Evolutionary conservation across 1,140 invertebrate species (phyloP).

Genomic region (Chironomus striatipennis): DNA sequence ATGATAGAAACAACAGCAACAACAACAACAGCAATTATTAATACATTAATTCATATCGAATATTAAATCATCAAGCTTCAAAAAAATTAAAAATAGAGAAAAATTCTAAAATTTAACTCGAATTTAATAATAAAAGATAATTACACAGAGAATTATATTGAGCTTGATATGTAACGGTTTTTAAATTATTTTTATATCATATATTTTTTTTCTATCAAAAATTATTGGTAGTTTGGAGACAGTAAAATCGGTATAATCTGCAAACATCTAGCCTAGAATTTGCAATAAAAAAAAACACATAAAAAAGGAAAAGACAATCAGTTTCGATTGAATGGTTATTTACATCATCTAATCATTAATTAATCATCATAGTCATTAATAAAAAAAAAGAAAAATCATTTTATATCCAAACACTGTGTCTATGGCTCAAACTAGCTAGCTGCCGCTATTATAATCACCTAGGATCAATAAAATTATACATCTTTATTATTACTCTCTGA

Average conservation of each 20-base stretch:
- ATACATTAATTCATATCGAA: no score
- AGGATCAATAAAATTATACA: not conserved
- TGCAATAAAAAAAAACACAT: slow-evolving; percentile 6
- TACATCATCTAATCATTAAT: not conserved
- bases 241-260: slow-evolving; percentile 20
- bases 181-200: not conserved
- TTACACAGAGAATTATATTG: slow-evolving; percentile 21
- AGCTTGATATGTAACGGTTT: not conserved
- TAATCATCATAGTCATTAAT: not conserved
- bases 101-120: not conserved
- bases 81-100: no score
- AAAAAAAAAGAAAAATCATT: not conserved
- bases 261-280: slow-evolving; percentile 20
- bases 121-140: slow-evolving; percentile 3
- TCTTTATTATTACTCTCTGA: not conserved
- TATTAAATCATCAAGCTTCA: no score
- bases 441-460: not conserved
- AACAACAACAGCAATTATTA: not conserved
- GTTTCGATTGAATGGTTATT: not conserved
- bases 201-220: not conserved
- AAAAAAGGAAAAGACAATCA: slow-evolving; percentile 17
- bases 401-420: not conserved
- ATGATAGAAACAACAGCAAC: not conserved
- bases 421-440: slow-evolving; percentile 2
- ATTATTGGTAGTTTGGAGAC: slow-evolving; percentile 16